Conservation (phyloP, 1,140 invertebrate genomes). For the Lasaia peninsularis region DNA sequence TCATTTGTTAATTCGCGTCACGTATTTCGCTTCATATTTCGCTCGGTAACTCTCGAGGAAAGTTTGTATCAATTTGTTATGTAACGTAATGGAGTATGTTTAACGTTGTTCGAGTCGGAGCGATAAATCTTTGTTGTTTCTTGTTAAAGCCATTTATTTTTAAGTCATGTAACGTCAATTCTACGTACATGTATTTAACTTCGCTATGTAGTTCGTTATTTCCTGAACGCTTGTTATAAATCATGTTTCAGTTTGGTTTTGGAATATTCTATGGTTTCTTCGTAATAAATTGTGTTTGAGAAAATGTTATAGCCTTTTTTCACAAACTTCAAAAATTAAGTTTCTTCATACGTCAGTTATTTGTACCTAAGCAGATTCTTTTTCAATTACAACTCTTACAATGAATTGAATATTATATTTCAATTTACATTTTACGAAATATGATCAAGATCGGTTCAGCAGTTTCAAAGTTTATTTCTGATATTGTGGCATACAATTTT, state of each 20-base stretch:
- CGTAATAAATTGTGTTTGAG: constrained; percentile 2
- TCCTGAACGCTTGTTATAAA: background rate
- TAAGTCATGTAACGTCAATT: constrained; percentile 8
- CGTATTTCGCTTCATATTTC: constrained; percentile 16
- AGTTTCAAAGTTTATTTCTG: too few relatives aligned
- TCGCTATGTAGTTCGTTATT: background rate
- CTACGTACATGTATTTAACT: constrained; percentile 6
- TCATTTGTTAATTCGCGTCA: constrained; percentile 16
- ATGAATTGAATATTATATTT: too few relatives aligned
- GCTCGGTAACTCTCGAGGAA: constrained; percentile 1
- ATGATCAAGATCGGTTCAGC: too few relatives aligned
- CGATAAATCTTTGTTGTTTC: constrained; percentile 11
- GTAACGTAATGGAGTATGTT: constrained; percentile 12
- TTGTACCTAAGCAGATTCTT: too few relatives aligned
- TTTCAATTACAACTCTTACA: too few relatives aligned
- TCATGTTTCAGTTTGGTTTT: background rate
- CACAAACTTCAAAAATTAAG: too few relatives aligned
- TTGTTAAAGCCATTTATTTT: constrained; percentile 10
- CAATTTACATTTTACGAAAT: too few relatives aligned
- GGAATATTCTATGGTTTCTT: background rate
- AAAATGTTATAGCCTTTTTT: background rate
- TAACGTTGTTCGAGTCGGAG: constrained; percentile 3
- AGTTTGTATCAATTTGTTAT: constrained; percentile 11
- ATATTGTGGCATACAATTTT: too few relatives aligned
- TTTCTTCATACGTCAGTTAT: background rate